These are phyloP conservation scores for Zygogramma bicolorata DNA, from an alignment of 2,888 invertebrate genomes.

Conservation along the genomic window DNA sequence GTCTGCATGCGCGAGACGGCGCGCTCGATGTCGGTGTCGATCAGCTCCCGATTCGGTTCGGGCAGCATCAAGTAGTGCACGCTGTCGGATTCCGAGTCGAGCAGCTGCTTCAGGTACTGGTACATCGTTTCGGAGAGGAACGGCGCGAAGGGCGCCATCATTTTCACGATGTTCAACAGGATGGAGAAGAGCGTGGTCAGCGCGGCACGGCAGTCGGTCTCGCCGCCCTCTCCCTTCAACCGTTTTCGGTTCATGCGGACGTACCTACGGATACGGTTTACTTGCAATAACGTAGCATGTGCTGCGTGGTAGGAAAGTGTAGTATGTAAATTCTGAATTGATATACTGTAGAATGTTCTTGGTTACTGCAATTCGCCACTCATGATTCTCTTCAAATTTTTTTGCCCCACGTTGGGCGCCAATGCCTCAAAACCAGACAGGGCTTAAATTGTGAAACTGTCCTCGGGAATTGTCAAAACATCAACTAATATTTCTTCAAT, in stretches of 20 bases:
- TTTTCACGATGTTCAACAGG: slow-evolving; percentile 86
- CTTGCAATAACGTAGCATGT: too few species aligned
- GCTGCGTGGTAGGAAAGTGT: too few species aligned
- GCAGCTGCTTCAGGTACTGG: slow-evolving; percentile 82
- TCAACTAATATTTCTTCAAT: too few species aligned
- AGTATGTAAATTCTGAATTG: too few species aligned
- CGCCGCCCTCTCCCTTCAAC: slow-evolving; percentile 90
- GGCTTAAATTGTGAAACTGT: too few species aligned
- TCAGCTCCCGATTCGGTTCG: slow-evolving; percentile 75
- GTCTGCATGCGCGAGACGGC: slow-evolving; percentile 94
- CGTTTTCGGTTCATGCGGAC: slow-evolving; percentile 96
- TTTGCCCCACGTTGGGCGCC: too few species aligned
- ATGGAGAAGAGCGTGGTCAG: slow-evolving; percentile 91
- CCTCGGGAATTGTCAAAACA: too few species aligned
- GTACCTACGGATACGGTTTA: slow-evolving; percentile 71
- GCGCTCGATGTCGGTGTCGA: slow-evolving; percentile 88
- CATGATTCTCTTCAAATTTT: too few species aligned
- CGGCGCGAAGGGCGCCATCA: slow-evolving; percentile 98
- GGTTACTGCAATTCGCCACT: too few species aligned
- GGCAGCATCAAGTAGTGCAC: slow-evolving; percentile 95
- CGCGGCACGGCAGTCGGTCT: slow-evolving; percentile 84
- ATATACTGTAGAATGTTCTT: too few species aligned
- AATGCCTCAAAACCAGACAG: too few species aligned
- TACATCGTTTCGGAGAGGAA: slow-evolving; percentile 97
- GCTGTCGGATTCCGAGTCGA: slow-evolving; percentile 75